Evolutionary conservation across 2,113 vertebrate genomes (phyloP), one percentile per base, ranked within the genome.

Genomic region (Capricornis sumatraensis): DNA sequence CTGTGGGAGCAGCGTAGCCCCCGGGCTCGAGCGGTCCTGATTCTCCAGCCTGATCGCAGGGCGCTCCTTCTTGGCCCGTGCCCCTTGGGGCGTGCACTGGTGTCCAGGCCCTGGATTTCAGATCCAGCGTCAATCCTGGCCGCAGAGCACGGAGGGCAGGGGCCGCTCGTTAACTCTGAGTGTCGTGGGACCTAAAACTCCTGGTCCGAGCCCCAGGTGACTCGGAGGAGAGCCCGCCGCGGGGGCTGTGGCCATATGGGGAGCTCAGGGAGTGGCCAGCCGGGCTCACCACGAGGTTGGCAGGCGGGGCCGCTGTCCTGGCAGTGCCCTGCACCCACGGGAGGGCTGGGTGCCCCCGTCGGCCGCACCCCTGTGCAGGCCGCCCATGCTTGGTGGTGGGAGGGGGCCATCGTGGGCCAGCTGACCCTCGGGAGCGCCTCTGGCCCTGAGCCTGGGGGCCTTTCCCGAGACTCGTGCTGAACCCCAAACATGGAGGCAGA

Each of bases 241-340:
- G 1, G 16, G 52, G 57, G 19, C 50, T 4, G 23, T 45, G 36
- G 43, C 9, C 9, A 3, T 11, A 33, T 2, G 1, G 25, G 36
- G 17, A 27, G 43, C 25, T 25, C 25, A 3, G 55, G 40, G 30
- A 6, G 17, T 0, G 3, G 11, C 74, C 3, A 0, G 25, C 14
- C 0, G 0, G 93, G 47, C 4, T 9, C 47, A 2, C 25, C 16
- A 0, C 1, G 25, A 82, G 23, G 87, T 55, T 13, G 36, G 74
- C 28, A 15, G 36, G 3, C 2, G 40, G n/a, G 2, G 9, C 67
- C 19, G 11, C 36, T 50, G 28, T 43, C 28, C 33, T n/a, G 83
- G 16, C 27, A 57, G 55, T 13, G 19, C 85, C 36, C 47, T 14
- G 62, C 3, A 3, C 36, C 85, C 52, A n/a, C 4, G 5, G 47